Base-by-base conservation (phyloP, 2,113 vertebrate species). In the Himantopus leucocephalus region DNA sequence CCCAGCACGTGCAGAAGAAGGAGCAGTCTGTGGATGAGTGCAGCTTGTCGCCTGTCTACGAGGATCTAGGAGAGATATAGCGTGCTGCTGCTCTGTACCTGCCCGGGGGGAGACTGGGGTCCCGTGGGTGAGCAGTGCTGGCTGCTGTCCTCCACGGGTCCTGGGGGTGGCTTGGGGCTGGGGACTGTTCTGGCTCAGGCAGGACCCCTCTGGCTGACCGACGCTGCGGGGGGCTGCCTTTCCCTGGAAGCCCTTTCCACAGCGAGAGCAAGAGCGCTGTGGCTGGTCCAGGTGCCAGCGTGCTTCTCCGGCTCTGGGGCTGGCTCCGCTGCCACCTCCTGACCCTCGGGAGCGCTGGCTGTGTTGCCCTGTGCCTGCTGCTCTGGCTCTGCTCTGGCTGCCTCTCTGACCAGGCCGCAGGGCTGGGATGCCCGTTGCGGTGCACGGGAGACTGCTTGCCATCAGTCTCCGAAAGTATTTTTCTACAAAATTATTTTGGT, bases 401-500 rank as follows among this genome's bases (percentile, higher is more conserved):
- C 34, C 48, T 62, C 53, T 78, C 67, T 60, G 19, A 41, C n/a
- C n/a, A 21, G 73, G 63, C 27, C 15, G 12, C 64, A 34, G 86
- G 52, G 70, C 70, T 78, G 43, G 20, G n/a, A 26, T 86, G 59
- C 71, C 55, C 3, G 0, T 26, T 74, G 35, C 4, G 8, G 50
- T 80, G 59, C 6, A 0, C 27, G 52, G 89, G 53, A 93, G 52
- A 48, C 91, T 91, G 88, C 39, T 85, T 77, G n/a, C 81, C 12
- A 2, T 87, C 85, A 85, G 71, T 59, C 30, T 92, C 62, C 53
- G 8, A 5, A 84, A 87, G 59, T 96, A 97, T 96, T 97, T 97
- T 97, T 96, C 92, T 96, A 97, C 18, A 22, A 52, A 91, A 50
- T 87, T 97, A 95, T 97, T 97, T 97, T 97, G 81, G 89, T 97